Evolutionary conservation across 2,113 vertebrate genomes (phyloP).

Genomic region (Pionites leucogaster): DNA sequence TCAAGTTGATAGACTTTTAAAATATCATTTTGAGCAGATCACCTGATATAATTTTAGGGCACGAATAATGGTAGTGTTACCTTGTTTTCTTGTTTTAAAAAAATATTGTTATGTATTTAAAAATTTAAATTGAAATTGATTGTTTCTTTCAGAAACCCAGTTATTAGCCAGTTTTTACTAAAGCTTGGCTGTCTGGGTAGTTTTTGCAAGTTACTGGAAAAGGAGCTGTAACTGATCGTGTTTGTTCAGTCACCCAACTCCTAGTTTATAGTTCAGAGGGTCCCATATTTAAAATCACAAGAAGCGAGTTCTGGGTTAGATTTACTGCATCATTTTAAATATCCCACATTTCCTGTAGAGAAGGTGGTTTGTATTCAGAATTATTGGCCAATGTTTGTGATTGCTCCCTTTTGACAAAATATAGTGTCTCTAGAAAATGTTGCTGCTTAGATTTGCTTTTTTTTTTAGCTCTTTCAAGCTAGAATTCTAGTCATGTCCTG

Average conservation of each 20-base stretch:
- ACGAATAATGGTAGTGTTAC: not conserved
- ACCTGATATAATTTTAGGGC: not conserved
- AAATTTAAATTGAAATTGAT: not conserved
- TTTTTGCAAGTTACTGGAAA: not conserved
- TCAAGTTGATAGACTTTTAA: not conserved
- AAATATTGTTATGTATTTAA: not conserved
- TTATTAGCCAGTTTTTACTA: not conserved
- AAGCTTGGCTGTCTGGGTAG: not conserved
- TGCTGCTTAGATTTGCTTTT: not conserved
- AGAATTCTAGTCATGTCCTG: not conserved
- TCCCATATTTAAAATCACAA: not conserved
- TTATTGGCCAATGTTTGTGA: not conserved
- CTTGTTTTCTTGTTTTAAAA: not conserved
- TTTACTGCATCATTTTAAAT: not conserved
- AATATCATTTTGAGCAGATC: not conserved
- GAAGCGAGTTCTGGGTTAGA: not conserved
- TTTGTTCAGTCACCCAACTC: not conserved
- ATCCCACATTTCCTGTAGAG: not conserved
- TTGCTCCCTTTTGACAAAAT: not conserved
- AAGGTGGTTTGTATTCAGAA: not conserved
- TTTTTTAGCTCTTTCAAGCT: not conserved
- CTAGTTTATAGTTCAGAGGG: not conserved
- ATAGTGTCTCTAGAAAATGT: not conserved
- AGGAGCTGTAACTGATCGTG: not conserved
- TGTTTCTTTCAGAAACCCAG: not conserved